phyloP scores from a whole-genome alignment of 2,113 vertebrate species.

The Plecturocebus donacophilus region DNA sequence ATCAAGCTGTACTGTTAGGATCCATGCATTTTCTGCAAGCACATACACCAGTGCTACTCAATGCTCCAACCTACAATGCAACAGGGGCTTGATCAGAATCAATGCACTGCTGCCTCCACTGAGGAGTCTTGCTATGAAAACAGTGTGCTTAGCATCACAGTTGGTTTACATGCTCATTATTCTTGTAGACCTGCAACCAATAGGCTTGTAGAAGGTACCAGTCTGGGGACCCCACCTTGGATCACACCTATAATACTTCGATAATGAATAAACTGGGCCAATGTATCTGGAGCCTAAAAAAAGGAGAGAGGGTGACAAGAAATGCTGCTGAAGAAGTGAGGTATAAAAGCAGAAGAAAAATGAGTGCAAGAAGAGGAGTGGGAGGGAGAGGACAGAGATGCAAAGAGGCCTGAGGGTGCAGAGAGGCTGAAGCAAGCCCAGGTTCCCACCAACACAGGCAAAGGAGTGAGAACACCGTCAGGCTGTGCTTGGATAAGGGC shows the following conservation, averaged over 20 bases:
- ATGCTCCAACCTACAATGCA: rapidly evolving
- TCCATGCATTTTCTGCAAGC: not conserved
- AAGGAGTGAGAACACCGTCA: not conserved
- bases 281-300: not conserved
- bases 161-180: not conserved
- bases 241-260: not conserved
- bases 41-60: not conserved
- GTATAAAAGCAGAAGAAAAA: not conserved
- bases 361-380: not conserved
- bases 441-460: not conserved
- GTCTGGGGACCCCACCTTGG: not conserved
- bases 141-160: not conserved
- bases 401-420: not conserved
- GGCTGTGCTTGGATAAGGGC: not conserved
- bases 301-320: not conserved
- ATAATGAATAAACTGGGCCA: not conserved
- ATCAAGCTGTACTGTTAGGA: not conserved
- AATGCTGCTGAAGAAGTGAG: not conserved
- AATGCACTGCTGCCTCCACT: not conserved
- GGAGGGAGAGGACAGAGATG: not conserved
- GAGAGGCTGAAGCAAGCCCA: not conserved
- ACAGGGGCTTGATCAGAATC: not conserved
- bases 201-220: not conserved
- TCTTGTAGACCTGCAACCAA: not conserved
- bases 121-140: not conserved